These are phyloP conservation scores for Heliothis virescens DNA, from an alignment of 1,140 invertebrate genomes.

Conservation along the genomic window DNA sequence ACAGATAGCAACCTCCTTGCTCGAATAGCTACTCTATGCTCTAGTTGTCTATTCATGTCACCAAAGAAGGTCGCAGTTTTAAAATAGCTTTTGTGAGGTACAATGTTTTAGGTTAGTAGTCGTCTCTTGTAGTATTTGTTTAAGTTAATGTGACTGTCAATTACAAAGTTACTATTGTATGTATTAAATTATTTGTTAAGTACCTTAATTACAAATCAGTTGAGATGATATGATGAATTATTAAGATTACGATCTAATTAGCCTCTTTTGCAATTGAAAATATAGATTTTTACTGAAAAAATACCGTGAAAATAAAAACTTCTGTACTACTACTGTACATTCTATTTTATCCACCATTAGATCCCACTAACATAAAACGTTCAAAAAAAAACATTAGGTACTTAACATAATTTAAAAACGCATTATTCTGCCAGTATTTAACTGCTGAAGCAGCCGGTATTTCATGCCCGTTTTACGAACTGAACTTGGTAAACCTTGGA, in stretches of 20 bases:
- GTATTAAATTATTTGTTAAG: no score
- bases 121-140: background rate
- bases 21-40: background rate
- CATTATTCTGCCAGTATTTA: background rate
- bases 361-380: no score
- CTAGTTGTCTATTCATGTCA: background rate
- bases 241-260: no score
- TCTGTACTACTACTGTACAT: no score
- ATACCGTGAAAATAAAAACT: no score
- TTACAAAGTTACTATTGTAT: no score
- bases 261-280: no score
- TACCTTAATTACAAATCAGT: no score
- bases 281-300: no score
- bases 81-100: background rate
- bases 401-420: constrained; percentile 20
- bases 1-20: constrained; percentile 13
- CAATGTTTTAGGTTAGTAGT: background rate
- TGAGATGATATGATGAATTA: no score
- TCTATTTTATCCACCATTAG: no score
- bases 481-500: constrained; percentile 22
- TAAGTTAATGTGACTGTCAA: background rate
- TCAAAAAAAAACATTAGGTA: no score
- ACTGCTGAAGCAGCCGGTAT: background rate
- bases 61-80: background rate
- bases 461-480: constrained; percentile 22